Evolutionary conservation across 2,797 vertebrate genomes (phyloP), one percentile per base, ranked within the genome.

Genomic region (Eulemur rubriventer): DNA sequence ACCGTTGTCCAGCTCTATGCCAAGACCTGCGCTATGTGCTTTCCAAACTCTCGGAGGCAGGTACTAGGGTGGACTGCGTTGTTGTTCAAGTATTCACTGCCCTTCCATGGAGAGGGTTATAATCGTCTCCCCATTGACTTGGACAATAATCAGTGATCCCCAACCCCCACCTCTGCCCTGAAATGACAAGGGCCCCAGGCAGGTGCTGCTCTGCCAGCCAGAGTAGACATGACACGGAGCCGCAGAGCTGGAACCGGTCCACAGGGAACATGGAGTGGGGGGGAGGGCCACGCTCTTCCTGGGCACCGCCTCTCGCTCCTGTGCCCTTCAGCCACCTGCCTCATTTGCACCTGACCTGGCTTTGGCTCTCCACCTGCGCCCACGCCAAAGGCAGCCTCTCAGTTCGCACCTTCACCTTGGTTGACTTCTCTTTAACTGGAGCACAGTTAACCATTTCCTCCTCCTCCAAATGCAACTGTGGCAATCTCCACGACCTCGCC

Each of bases 211-310:
- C 55, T 38, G 7, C 46, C 22, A 76, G 8, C 24, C 14, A 33
- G 78, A 70, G 26, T 11, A 30, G 38, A 5, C 5, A 12, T 3
- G 24, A 41, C 41, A 11, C 4, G 28, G 38, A 65, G 9, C 9
- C 33, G 14, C 10, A 35, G 91, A 33, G 38, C 69, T 69, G 57
- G 43, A 6, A 28, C 38, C 1, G 30, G 24, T 18, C n/a, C 41
- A 3, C 1, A 6, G 14, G 6, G 55, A 90, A 30, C 65, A 1
- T 0, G 11, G 38, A 43, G 48, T 8, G 7, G 14, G 59, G 5
- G 7, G 61, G 14, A 33, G 26, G 4, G 30, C n/a, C 0, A 0
- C 4, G 0, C 46, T 6, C n/a, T 16, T 69, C 57, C 3, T 1
- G 2, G 2, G 11, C 6, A 12, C 70, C 22, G 14, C 50, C 48